Base-by-base conservation (phyloP, 2,113 vertebrate species). In the Varanus komodoensis region DNA sequence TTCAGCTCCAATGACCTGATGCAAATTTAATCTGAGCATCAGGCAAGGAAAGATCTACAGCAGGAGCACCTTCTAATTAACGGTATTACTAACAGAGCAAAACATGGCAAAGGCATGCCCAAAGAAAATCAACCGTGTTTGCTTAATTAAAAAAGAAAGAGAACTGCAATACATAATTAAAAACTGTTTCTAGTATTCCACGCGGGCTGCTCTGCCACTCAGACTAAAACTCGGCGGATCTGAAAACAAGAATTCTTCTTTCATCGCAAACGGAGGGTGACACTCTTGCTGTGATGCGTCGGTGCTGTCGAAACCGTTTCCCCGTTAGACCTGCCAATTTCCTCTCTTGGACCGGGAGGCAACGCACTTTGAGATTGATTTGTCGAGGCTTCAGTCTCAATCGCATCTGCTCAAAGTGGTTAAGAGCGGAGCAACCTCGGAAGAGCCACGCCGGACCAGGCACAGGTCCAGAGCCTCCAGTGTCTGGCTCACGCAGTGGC, bases 31-130 rank as follows among this genome's bases (percentile, higher is more conserved):
- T 93, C 86, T 77, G 84, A 95, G 91, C 90, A 92, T 82, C 85
- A 93, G 27, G 92, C 91, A 93, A 94, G 93, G 93, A 89, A 95
- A 93, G 93, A 94, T 89, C 95, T 94, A 91, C 89, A 95, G 90
- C 93, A 95, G 92, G 82, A 93, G 94, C 74, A 73, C 91, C 93
- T 95, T 94, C 93, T 95, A 95, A 96, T 93, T 95, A 95, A 95
- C 34, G 19, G 5, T n/a, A 75, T 89, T 64, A 61, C 71, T 83
- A 83, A 27, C 73, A 14, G 85, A 61, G 85, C 32, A 23, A 71
- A 75, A 75, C 27, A 2, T 73, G 8, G 69, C 52, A 83, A 73
- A n/a, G 8, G 34, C 27, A 21, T 14, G 32, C 50, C 50, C 32
- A 29, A 29, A 83, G 69, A 89, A 75, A 75, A 89, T n/a, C 81